These are phyloP conservation scores for Hymenopus coronatus DNA, from an alignment of 2,888 invertebrate genomes.

Conservation along the genomic window DNA sequence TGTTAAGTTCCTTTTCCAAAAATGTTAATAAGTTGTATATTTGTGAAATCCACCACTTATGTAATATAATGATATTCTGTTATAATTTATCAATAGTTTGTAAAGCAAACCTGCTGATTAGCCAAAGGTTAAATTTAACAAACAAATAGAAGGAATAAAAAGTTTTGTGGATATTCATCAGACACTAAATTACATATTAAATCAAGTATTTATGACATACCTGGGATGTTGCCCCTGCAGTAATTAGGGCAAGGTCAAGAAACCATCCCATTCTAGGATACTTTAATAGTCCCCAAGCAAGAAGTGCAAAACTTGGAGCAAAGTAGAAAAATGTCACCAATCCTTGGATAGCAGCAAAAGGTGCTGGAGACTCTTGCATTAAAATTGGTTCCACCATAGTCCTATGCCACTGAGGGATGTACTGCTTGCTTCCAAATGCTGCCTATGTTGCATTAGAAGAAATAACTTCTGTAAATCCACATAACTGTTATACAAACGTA, in stretches of 20 bases:
- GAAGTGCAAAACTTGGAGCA: not conserved
- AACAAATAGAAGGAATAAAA: too few species aligned
- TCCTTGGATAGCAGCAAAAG: constrained; percentile 20
- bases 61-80: too few species aligned
- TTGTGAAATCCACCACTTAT: too few species aligned
- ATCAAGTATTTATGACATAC: not conserved
- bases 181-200: not conserved
- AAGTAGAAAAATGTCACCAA: constrained; percentile 14
- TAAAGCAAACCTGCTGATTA: too few species aligned
- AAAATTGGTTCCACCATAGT: constrained; percentile 11
- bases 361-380: constrained; percentile 14
- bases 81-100: too few species aligned
- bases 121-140: too few species aligned
- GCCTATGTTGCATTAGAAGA: not conserved
- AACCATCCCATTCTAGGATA: constrained; percentile 8
- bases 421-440: not conserved
- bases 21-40: too few species aligned
- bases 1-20: too few species aligned
- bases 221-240: constrained; percentile 10
- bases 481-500: too few species aligned
- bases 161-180: not conserved
- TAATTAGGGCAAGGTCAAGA: not conserved
- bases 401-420: not conserved
- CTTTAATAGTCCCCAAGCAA: not conserved
- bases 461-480: not conserved